Conservation (phyloP, 2,113 vertebrate species). For the Podarcis muralis region DNA sequence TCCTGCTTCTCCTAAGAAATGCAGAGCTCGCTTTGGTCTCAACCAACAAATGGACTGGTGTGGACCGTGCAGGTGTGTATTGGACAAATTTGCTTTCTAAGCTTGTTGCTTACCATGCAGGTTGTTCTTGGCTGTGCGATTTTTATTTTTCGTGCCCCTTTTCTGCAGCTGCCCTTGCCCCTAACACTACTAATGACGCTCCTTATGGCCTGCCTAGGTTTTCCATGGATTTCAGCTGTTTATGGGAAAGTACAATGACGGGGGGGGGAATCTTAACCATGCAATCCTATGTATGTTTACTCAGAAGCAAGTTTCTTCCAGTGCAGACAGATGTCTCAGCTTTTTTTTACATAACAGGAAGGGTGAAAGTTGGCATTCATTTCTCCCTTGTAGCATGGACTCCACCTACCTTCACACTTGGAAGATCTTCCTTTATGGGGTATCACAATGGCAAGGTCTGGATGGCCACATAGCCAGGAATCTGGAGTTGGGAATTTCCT, state of each 20-base stretch:
- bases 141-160: slow-evolving; percentile 41
- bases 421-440: background rate
- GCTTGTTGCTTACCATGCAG: background rate
- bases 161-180: slow-evolving; percentile 4
- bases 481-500: no score
- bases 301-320: background rate
- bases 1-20: slow-evolving; percentile 99
- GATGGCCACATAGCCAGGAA: no score
- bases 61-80: slow-evolving; percentile 99
- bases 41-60: slow-evolving; percentile 99
- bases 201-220: background rate
- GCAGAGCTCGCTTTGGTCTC: slow-evolving; percentile 99
- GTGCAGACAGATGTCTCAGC: background rate
- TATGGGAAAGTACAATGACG: background rate
- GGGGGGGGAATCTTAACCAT: background rate
- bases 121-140: slow-evolving; percentile 58
- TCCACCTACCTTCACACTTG: background rate
- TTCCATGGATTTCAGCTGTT: background rate
- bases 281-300: background rate
- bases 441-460: background rate
- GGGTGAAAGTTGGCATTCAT: background rate
- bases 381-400: background rate
- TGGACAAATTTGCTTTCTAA: slow-evolving; percentile 45
- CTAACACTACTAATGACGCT: slow-evolving; percentile 53
- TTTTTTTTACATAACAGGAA: background rate